Conservation (phyloP, 1,140 invertebrate genomes). For the Drosophila sp. region DNA sequence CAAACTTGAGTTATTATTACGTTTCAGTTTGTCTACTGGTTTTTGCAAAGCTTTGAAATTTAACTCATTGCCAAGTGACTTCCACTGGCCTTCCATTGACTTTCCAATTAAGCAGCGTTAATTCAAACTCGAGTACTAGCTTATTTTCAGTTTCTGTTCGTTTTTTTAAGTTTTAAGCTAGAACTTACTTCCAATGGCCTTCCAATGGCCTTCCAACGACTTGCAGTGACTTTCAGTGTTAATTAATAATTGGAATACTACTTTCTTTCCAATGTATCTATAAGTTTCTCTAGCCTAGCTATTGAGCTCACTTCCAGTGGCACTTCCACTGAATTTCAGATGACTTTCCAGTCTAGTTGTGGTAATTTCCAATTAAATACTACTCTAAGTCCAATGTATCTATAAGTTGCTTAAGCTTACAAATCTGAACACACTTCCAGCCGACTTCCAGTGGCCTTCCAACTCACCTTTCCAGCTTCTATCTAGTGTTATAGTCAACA, state of each 20-base stretch:
- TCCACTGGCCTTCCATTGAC: background rate
- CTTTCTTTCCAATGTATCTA: background rate
- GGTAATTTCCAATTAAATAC: background rate
- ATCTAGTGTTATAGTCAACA: background rate
- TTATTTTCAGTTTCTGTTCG: background rate
- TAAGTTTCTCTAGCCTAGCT: background rate
- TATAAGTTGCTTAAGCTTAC: background rate
- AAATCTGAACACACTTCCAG: slow-evolving; percentile 1
- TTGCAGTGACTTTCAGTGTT: too few relatives aligned
- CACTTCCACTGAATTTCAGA: slow-evolving; percentile 6
- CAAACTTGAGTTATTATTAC: background rate
- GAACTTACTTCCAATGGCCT: background rate
- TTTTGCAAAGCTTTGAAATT: background rate
- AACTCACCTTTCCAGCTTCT: background rate
- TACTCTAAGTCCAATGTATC: background rate
- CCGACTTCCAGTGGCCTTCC: background rate
- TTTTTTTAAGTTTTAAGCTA: background rate
- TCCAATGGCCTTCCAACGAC: background rate
- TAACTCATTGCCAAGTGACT: background rate
- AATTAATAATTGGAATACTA: background rate
- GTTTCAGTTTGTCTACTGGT: background rate
- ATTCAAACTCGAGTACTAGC: background rate
- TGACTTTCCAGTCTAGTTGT: background rate
- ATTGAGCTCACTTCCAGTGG: background rate
- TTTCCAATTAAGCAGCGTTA: background rate